These are phyloP conservation scores for Dendrocincla fuliginosa DNA, from an alignment of 2,797 vertebrate species.

Conservation along the genomic window DNA sequence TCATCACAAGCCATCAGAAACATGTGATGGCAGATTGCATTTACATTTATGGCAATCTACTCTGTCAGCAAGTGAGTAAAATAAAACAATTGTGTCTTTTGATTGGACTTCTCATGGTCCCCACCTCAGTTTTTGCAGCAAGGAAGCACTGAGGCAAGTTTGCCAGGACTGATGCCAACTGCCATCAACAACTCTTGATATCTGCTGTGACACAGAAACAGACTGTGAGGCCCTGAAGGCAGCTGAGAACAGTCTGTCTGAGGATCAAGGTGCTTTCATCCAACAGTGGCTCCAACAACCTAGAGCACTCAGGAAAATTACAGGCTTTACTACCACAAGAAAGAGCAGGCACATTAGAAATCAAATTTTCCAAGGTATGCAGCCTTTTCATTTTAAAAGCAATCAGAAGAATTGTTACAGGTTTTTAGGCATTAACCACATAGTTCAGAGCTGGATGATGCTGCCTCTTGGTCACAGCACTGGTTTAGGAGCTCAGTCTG, in stretches of 20 bases:
- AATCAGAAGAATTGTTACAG: not conserved
- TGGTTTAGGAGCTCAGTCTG: not conserved
- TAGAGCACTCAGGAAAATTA: not conserved
- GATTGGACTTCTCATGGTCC: not conserved
- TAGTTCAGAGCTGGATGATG: not conserved
- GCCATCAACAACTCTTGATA: not conserved
- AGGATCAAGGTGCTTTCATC: not conserved
- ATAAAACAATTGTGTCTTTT: not conserved
- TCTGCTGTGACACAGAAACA: not conserved
- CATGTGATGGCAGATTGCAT: not conserved
- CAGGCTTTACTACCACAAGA: not conserved
- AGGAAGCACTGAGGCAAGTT: not conserved
- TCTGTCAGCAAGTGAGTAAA: not conserved
- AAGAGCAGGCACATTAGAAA: not conserved
- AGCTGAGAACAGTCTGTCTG: not conserved
- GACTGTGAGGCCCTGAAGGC: not conserved
- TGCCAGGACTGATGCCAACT: not conserved
- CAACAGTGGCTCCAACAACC: not conserved
- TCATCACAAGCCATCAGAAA: not conserved
- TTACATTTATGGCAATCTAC: not conserved
- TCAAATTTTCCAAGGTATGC: not conserved
- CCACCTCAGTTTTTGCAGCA: not conserved
- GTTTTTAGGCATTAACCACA: not conserved
- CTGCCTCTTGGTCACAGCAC: accelerated
- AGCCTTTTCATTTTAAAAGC: not conserved